These are phyloP conservation scores for Falco peregrinus DNA, from an alignment of 2,797 vertebrate species.

Conservation along the genomic window DNA sequence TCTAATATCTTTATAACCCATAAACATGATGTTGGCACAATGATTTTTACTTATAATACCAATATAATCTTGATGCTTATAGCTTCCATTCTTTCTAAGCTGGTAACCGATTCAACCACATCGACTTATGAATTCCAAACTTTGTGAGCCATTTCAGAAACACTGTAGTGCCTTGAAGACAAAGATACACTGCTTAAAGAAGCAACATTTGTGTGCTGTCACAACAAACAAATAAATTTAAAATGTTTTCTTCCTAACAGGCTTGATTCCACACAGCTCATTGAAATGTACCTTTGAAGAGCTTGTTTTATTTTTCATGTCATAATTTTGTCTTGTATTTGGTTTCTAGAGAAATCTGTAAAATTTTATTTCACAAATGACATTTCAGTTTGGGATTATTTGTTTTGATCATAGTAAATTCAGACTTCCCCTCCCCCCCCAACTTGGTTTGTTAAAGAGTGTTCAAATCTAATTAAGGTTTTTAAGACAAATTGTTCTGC, in stretches of 20 bases:
- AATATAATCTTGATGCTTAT: constrained; percentile 5
- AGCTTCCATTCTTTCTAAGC: constrained; percentile 39
- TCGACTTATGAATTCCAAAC: not conserved
- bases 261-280: not conserved
- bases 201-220: constrained; percentile 13
- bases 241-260: constrained; percentile 28
- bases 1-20: not conserved
- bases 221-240: constrained; percentile 14
- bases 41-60: constrained; percentile 51
- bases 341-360: not conserved
- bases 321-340: not conserved
- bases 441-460: not conserved
- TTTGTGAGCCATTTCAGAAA: constrained; percentile 41
- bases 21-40: not conserved
- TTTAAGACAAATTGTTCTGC: not conserved
- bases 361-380: not conserved
- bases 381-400: not conserved
- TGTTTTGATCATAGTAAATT: not conserved
- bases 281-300: not conserved
- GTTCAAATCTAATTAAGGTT: not conserved
- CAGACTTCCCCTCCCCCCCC: too few relatives aligned
- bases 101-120: constrained; percentile 7
- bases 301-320: not conserved
- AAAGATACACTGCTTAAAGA: constrained; percentile 7
- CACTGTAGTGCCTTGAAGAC: not conserved